Evolutionary conservation across 37 sponge, comb jelly and placozoan genomes (phyloP).

Genomic region (Axinella damicornis): DNA sequence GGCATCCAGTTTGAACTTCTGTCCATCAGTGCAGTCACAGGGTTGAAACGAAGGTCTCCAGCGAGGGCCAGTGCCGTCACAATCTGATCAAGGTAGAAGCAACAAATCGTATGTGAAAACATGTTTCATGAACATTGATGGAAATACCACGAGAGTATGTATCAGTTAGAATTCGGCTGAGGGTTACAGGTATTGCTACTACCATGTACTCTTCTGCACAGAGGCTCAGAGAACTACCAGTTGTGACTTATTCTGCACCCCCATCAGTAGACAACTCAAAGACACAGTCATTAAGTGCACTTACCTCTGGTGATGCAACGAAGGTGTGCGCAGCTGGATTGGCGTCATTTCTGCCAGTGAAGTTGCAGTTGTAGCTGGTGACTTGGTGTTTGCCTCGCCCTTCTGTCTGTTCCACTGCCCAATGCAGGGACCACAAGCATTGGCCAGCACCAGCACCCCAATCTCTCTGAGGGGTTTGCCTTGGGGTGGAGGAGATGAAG

Average conservation of each 20-base stretch:
- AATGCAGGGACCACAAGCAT: slow-evolving; percentile 99
- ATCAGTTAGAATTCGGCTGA: too few species aligned
- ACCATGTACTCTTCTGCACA: too few species aligned
- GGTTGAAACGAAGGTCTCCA: slow-evolving; percentile 94
- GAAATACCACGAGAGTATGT: too few species aligned
- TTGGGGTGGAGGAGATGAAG: slow-evolving; percentile 28
- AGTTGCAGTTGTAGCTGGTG: slow-evolving; percentile 99
- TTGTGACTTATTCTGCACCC: too few species aligned
- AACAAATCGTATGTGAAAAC: background rate
- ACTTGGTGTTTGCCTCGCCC: slow-evolving; percentile 99
- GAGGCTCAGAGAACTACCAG: too few species aligned
- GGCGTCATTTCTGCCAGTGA: slow-evolving; percentile 98
- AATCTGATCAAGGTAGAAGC: slow-evolving; percentile 57
- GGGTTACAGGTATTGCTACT: too few species aligned
- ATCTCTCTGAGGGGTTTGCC: slow-evolving; percentile 88
- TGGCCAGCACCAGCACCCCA: slow-evolving; percentile 97
- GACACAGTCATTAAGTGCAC: background rate
- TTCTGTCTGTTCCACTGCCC: slow-evolving; percentile 99
- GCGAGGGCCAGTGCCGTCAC: slow-evolving; percentile 97
- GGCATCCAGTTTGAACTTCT: slow-evolving; percentile 89
- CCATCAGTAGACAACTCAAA: too few species aligned
- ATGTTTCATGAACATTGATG: too few species aligned
- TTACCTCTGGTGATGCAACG: slow-evolving; percentile 97
- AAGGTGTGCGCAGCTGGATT: slow-evolving; percentile 98
- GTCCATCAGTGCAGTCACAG: slow-evolving; percentile 82